Evolutionary conservation across 2,113 vertebrate genomes (phyloP).

Genomic region (Etia nguti): DNA sequence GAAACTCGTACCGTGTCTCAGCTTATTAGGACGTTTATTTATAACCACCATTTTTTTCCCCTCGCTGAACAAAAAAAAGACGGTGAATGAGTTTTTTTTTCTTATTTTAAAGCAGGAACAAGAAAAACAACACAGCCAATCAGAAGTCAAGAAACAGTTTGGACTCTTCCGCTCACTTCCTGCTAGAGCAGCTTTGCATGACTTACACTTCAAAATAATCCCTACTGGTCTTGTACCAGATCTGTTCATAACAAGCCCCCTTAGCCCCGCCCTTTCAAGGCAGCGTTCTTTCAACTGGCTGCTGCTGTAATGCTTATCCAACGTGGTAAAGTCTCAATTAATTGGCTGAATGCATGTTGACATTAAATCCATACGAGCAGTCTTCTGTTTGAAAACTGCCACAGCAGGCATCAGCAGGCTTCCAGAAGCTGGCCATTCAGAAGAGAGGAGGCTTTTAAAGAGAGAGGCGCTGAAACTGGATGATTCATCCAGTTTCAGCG

Average conservation of each 20-base stretch:
- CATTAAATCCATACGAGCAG: background rate
- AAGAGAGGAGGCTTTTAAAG: background rate
- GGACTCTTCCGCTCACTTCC: background rate
- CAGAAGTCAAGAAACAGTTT: background rate
- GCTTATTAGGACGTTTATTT: background rate
- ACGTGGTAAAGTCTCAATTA: background rate
- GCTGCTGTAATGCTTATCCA: background rate
- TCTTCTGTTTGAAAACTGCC: background rate
- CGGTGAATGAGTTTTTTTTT: background rate
- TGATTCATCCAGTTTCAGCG: background rate
- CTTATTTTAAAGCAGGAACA: background rate
- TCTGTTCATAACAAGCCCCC: background rate
- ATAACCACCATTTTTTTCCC: background rate
- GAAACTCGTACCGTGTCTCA: background rate
- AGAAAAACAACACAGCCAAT: background rate
- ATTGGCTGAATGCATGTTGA: background rate
- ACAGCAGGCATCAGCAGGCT: background rate
- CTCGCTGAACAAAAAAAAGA: background rate
- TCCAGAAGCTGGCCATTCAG: background rate
- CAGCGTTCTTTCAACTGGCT: background rate
- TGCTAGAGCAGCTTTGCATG: background rate
- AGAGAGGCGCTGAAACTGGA: background rate
- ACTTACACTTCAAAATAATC: background rate
- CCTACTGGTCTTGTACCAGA: background rate
- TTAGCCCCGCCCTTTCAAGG: background rate